Evolutionary conservation across 2,888 invertebrate species (phyloP), one percentile per base, ranked within the genome.

Genomic region (Megalurothrips usitatus): DNA sequence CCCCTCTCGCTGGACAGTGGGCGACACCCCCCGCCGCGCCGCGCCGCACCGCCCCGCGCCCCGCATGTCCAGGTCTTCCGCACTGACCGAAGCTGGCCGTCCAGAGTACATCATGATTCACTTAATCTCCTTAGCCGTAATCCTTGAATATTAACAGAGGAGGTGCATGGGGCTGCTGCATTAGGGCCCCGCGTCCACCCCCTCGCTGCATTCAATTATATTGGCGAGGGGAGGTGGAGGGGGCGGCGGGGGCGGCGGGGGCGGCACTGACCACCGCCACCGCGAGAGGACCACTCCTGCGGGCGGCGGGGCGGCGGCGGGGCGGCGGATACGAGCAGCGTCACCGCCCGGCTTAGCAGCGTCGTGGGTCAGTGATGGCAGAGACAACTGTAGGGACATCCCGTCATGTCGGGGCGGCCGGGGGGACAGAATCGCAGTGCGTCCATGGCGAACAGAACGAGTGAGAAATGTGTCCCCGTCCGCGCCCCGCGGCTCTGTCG

Each of bases 51-150:
- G 34, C 34, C 3, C 34, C 34, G 6, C 34, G 34, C 34, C 34
- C 2, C 34, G 34, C 34, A 43, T 43, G 34, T 43, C 6, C 34
- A 43, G 34, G 34, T 43, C 34, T 43, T 43, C 34, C 34, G 34
- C 34, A 43, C 34, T 43, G 34, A 43, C 34, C 34, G 34, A 43
- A 43, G 34, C 34, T 43, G 34, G 34, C 34, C 34, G 6, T 43
- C 34, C 34, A 43, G 34, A 23, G 68, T n/a, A 68, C 68, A 68
- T 19, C 68, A 75, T 75, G 68, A 75, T 75, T 75, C 68, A 75
- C 68, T 75, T 75, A 75, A 75, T 75, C 68, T 75, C 68, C 68
- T 75, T 75, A 75, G 12, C 68, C 68, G 68, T 75, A 75, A 75
- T 75, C 68, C 68, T 75, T 75, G 68, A 75, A 75, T 75, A 75